Conservation (phyloP, 2,797 vertebrate genomes). For the Anguilla marmorata region DNA sequence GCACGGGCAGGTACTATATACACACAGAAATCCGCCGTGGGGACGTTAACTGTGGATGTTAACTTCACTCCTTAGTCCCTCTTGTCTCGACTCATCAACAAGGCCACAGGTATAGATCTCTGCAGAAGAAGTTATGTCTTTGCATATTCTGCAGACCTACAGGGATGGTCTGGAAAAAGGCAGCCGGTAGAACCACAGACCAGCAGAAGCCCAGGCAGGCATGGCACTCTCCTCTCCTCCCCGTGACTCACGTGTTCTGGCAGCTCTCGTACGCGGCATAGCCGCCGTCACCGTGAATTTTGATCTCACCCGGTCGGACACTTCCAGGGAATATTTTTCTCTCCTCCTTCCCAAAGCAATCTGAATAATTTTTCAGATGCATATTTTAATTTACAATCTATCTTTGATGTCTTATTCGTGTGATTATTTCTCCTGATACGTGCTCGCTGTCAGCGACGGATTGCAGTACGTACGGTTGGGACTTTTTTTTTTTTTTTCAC, state of each 20-base stretch:
- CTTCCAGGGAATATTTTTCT: constrained; percentile 76
- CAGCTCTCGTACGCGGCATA: constrained; percentile 31
- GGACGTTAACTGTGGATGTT: too few relatives aligned
- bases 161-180: constrained; percentile 2
- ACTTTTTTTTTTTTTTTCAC: constrained; percentile 56
- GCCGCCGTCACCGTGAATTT: constrained; percentile 62
- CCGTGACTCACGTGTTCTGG: constrained; percentile 33
- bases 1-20: not conserved
- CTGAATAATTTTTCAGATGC: constrained; percentile 71
- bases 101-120: too few relatives aligned
- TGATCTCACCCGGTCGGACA: constrained; percentile 73
- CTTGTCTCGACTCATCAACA: too few relatives aligned
- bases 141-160: not conserved
- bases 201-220: not conserved
- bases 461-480: constrained; percentile 59
- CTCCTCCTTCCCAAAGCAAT: constrained; percentile 72
- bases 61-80: too few relatives aligned
- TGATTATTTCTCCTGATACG: constrained; percentile 70
- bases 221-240: not conserved
- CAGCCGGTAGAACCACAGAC: constrained; percentile 15
- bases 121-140: not conserved
- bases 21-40: not conserved
- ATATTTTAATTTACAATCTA: constrained; percentile 78
- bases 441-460: constrained; percentile 64
- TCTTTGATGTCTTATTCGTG: constrained; percentile 84